These are phyloP conservation scores for Pygoscelis adeliae DNA, from an alignment of 2,113 vertebrate species.

Conservation along the genomic window DNA sequence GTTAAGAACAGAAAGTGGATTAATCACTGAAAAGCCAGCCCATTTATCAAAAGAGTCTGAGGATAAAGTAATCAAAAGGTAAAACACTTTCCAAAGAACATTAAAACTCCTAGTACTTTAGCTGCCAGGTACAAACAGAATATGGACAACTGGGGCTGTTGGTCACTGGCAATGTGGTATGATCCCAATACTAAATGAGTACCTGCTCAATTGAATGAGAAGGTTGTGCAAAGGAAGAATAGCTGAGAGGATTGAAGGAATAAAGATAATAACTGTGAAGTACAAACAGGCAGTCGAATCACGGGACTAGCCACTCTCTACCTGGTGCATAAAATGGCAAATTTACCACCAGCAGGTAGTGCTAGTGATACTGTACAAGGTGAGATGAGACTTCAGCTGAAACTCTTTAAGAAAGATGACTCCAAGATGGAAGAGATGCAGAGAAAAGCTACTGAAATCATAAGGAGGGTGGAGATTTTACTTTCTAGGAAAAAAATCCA, in stretches of 20 bases:
- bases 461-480: neutral
- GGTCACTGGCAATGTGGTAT: neutral
- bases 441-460: neutral
- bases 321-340: neutral
- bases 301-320: neutral
- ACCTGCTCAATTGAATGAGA: neutral
- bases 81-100: neutral
- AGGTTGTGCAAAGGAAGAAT: neutral
- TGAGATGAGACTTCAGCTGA: neutral
- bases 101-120: neutral
- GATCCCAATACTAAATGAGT: neutral
- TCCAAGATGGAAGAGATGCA: neutral
- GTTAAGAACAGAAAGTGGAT: neutral
- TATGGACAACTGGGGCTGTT: neutral
- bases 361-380: neutral
- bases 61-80: neutral
- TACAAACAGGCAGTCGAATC: neutral
- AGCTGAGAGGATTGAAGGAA: neutral
- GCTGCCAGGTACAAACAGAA: neutral
- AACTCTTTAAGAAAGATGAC: neutral
- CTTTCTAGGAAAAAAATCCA: neutral
- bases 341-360: neutral
- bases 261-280: neutral
- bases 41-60: neutral
- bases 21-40: neutral